These are phyloP conservation scores for Macrotus californicus DNA, from an alignment of 2,113 vertebrate genomes.

Conservation along the genomic window DNA sequence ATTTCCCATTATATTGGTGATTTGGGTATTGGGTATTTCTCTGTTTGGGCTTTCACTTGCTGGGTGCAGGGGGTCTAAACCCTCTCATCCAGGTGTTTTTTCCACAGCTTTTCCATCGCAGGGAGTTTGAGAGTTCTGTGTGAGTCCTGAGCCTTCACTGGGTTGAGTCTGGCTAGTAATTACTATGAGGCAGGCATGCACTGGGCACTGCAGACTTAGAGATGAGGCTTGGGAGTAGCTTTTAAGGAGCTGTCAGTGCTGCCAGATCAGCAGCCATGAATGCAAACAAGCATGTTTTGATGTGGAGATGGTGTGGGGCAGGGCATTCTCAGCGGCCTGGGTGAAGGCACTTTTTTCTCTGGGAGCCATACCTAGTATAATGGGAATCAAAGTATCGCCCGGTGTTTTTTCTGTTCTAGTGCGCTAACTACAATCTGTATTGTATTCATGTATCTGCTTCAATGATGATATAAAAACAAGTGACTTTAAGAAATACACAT, in stretches of 20 bases:
- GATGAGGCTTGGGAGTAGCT: neutral
- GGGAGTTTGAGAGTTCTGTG: neutral
- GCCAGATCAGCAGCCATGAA: neutral
- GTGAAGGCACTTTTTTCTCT: neutral
- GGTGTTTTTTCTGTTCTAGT: neutral
- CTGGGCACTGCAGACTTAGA: neutral
- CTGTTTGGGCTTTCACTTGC: neutral
- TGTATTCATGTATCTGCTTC: neutral
- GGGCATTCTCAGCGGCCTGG: neutral
- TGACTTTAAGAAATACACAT: neutral
- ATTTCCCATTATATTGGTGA: neutral
- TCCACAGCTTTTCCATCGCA: neutral
- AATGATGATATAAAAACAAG: neutral
- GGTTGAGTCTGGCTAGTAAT: neutral
- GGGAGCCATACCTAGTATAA: neutral
- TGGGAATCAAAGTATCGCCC: neutral
- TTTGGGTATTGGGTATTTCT: neutral
- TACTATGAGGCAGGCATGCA: neutral
- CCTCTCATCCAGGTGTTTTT: neutral
- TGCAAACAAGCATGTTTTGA: neutral
- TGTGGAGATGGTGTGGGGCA: neutral
- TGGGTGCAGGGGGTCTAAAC: neutral
- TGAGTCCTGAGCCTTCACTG: neutral
- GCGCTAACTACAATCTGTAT: neutral
- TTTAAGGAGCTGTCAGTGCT: neutral